Percentiles rank a stretch among this genome's conserved stretches.
phyloP scores from a whole-genome alignment of 2,113 vertebrate genomes.

The Neodontobutis hainanensis region DNA sequence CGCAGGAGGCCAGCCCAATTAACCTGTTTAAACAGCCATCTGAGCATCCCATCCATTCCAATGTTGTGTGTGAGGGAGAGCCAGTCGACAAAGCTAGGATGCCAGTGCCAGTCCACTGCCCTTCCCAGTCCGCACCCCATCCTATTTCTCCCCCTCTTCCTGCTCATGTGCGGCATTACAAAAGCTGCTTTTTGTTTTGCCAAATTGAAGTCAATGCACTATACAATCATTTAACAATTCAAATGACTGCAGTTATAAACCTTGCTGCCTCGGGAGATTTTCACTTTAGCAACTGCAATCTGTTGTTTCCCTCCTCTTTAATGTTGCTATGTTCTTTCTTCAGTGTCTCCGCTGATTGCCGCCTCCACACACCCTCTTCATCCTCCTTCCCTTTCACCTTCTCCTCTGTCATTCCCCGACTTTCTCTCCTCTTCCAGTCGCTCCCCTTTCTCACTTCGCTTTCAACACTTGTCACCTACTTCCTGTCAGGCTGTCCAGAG shows the following conservation, averaged over 20 bases:
- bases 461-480: slow-evolving; percentile 75
- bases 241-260: slow-evolving; percentile 36
- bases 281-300: slow-evolving; percentile 29
- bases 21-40: slow-evolving; percentile 78
- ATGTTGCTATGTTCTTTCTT: slow-evolving; percentile 41
- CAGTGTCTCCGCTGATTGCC: slow-evolving; percentile 1
- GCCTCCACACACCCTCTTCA: slow-evolving; percentile 1
- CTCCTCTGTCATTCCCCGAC: slow-evolving; percentile 38
- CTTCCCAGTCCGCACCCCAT: slow-evolving; percentile 15
- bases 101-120: slow-evolving; percentile 39
- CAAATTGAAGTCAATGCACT: slow-evolving; percentile 29
- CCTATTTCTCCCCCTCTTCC: slow-evolving; percentile 8
- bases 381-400: slow-evolving; percentile 1
- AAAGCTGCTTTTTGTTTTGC: slow-evolving; percentile 13
- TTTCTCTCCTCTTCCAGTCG: slow-evolving; percentile 25
- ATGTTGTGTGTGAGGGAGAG: slow-evolving; percentile 55
- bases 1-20: slow-evolving; percentile 73
- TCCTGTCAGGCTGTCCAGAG: slow-evolving; percentile 67
- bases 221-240: slow-evolving; percentile 29
- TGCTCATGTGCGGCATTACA: slow-evolving; percentile 11
- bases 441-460: slow-evolving; percentile 61
- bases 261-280: slow-evolving; percentile 33
- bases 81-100: slow-evolving; percentile 61
- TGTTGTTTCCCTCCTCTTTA: slow-evolving; percentile 17
- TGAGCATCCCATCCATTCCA: slow-evolving; percentile 71